A percentile compares a stretch with the other conserved stretches of the same genome.
Conservation (phyloP, 2,888 invertebrate species). For the Tiliacea citrago region DNA sequence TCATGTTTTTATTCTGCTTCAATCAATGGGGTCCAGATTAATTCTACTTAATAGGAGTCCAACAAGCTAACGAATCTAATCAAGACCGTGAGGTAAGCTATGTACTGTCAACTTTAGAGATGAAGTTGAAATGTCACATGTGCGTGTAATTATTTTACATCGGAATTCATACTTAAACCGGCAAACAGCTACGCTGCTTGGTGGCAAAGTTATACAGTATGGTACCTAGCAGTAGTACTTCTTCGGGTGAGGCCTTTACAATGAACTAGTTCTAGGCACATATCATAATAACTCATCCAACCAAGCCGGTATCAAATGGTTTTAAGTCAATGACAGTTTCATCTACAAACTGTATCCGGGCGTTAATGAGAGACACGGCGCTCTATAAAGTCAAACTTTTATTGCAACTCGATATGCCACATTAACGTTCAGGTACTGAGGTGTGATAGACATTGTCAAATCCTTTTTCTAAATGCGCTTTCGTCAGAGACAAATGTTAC, state of each 20-base stretch:
- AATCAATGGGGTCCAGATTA: background rate
- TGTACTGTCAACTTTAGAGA: background rate
- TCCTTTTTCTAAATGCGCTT: background rate
- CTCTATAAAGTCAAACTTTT: constrained; percentile 1
- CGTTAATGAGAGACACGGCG: background rate
- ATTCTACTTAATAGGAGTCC: background rate
- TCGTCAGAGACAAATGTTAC: background rate
- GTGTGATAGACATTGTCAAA: background rate
- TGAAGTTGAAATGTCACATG: background rate
- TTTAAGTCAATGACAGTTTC: too few species aligned
- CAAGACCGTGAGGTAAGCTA: background rate
- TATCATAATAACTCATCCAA: background rate
- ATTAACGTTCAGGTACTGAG: too few species aligned
- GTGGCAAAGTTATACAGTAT: too few species aligned
- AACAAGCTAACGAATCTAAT: background rate
- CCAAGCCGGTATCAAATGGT: background rate
- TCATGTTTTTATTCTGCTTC: background rate
- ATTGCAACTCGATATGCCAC: background rate
- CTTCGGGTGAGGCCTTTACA: too few species aligned
- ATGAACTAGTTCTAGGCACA: too few species aligned
- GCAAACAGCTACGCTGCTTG: too few species aligned
- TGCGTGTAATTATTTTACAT: background rate
- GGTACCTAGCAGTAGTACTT: too few species aligned
- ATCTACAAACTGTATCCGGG: background rate
- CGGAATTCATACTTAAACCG: background rate